Base-by-base conservation (phyloP, 2,888 invertebrate species). In the Holacanthella duospinosa region DNA sequence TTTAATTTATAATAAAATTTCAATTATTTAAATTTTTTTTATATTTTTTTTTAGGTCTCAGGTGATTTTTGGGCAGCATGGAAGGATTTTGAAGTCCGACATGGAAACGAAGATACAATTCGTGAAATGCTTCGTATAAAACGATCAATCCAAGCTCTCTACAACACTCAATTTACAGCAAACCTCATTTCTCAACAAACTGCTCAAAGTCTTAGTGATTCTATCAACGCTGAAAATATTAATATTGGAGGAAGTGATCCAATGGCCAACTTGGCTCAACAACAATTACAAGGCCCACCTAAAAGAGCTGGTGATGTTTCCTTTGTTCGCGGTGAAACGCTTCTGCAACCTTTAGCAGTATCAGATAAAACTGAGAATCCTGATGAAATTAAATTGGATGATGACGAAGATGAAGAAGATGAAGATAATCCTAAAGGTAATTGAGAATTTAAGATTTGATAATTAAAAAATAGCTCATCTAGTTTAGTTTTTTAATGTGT, bases 31-130 rank as follows among this genome's bases (percentile, higher is more conserved):
- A n/a, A n/a, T n/a, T 16, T 36, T 9, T 9, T n/a, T 48, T 59
- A 43, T 59, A 44, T 55, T 60, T 59, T 59, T 68, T 73, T 70
- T 63, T 64, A 82, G 82, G 80, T 83, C 9, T 92, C 93, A 2
- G 84, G 85, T 0, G 88, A 90, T 63, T 99, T 99, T 78, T 99
- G 99, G 97, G 90, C 93, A 76, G 90, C 91, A 1, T 99, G 99
- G 99, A 95, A 96, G 77, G 95, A 97, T 75, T 99, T 99, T 80
- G 99, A 99, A 81, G 92, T 97, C 24, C 85, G 92, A 57, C 97
- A 99, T 79, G 99, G 99, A 21, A 99, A 99, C 79, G 97, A 99
- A 78, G 99, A 99, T 76, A 99, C 99, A 0, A 93, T 99, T 85
- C 83, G 96, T 55, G 97, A 99, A 81, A 96, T 99, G 96, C 80